A percentile compares a stretch with the other conserved stretches of the same genome.
phyloP scores from a whole-genome alignment of 2,113 vertebrate genomes.

The Barnardius zonarius region DNA sequence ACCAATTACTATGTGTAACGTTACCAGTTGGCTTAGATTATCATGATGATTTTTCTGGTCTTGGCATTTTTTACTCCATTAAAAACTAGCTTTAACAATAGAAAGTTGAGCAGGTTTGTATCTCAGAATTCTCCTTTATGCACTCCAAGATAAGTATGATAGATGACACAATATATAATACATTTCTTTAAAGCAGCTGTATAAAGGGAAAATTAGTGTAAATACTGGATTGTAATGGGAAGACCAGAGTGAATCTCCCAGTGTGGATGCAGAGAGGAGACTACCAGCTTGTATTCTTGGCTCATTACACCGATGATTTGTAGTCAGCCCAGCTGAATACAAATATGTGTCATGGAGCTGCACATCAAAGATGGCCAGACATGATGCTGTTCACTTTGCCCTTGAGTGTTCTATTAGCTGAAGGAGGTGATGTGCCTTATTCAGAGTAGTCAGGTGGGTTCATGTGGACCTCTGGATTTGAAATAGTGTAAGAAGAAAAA shows the following conservation, averaged over 20 bases:
- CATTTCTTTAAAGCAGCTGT: neutral
- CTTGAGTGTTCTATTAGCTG: neutral
- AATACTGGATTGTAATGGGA: neutral
- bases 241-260: neutral
- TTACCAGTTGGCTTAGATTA: neutral
- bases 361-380: constrained; percentile 6
- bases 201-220: neutral
- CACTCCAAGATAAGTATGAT: neutral
- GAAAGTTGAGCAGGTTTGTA: neutral
- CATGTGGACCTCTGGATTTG: neutral
- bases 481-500: neutral
- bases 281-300: neutral
- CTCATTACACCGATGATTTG: neutral
- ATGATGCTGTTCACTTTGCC: neutral
- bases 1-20: neutral
- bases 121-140: neutral
- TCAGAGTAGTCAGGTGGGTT: neutral
- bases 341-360: neutral
- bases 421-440: neutral
- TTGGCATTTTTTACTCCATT: neutral
- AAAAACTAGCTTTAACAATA: neutral
- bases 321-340: neutral
- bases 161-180: neutral
- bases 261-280: neutral
- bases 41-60: neutral